Base-by-base conservation (phyloP, 2,888 invertebrate genomes). In the Stenurella melanura region DNA sequence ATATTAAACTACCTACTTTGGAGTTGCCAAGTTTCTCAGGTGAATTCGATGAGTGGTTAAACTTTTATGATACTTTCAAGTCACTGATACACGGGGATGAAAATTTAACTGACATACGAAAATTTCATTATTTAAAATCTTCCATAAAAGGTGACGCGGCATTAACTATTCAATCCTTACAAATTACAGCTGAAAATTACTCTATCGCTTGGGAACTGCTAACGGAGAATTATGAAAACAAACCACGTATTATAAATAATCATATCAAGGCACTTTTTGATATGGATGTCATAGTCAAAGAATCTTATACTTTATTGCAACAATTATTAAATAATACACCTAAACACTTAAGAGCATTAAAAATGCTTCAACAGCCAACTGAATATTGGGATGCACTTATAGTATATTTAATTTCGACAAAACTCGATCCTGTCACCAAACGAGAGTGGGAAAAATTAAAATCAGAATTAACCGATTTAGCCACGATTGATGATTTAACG, bases 91-190 rank as follows among this genome's bases (percentile, higher is more conserved):
- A 67, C 30, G 58, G 34, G 15, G 30, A 74, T 68, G 19, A 50
- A 1, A 15, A 11, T 18, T n/a, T 78, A 38, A 54, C 77, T 1
- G 57, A 74, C 21, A 54, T 74, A 26, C 74, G 70, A 57, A 77
- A 77, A 77, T 77, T 69, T 69, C 74, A 77, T 74, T 77, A 77
- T 63, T 69, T 77, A 69, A 69, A 66, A 58, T 74, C 74, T n/a
- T 64, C 69, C 54, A 26, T 77, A 12, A 61, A 57, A 15, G 64
- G 71, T 58, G 66, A 74, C 50, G 67, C 77, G 11, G 64, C 64
- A 17, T 18, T 60, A 18, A 58, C 58, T 9, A 77, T 77, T 15
- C 19, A 77, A 57, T 66, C 74, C 15, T 26, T 77, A 57, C 74
- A 74, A 58, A 19, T 77, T 10, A 67, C 76, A 17, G 21, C 42